Evolutionary conservation across 2,113 vertebrate species (phyloP).

Genomic region (Bucco capensis): DNA sequence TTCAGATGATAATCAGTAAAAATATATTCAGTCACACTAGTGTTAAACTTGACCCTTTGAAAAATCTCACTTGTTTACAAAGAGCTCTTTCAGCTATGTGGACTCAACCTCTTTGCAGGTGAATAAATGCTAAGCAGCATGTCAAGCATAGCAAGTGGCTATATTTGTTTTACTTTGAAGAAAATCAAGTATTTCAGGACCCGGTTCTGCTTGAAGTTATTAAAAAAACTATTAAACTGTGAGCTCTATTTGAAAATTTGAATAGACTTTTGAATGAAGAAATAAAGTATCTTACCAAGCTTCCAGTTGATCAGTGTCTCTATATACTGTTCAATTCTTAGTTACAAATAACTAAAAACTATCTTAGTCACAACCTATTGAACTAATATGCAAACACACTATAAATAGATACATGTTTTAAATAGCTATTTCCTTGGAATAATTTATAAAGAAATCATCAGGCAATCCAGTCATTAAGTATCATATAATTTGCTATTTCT

Average conservation of each 20-base stretch:
- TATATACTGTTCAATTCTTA: not conserved
- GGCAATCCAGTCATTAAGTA: not conserved
- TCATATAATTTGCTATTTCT: constrained; percentile 5
- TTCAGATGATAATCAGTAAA: not conserved
- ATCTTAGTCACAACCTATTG: not conserved
- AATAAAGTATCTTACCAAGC: not conserved
- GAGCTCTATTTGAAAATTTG: not conserved
- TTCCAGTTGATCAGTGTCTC: not conserved
- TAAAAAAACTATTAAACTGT: not conserved
- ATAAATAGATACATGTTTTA: not conserved
- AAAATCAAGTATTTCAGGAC: not conserved
- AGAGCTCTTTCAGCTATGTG: not conserved
- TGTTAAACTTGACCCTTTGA: not conserved
- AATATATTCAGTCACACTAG: not conserved
- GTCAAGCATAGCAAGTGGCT: not conserved
- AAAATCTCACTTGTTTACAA: not conserved
- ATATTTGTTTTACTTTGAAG: not conserved
- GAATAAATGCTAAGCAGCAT: not conserved
- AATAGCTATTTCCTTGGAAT: not conserved
- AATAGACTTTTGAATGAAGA: not conserved
- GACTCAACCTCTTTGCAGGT: not conserved
- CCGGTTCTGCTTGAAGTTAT: not conserved
- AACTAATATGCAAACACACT: not conserved
- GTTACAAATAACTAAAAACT: not conserved
- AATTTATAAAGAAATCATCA: not conserved